Conservation (phyloP, 2,113 vertebrate species). For the Parus major region DNA sequence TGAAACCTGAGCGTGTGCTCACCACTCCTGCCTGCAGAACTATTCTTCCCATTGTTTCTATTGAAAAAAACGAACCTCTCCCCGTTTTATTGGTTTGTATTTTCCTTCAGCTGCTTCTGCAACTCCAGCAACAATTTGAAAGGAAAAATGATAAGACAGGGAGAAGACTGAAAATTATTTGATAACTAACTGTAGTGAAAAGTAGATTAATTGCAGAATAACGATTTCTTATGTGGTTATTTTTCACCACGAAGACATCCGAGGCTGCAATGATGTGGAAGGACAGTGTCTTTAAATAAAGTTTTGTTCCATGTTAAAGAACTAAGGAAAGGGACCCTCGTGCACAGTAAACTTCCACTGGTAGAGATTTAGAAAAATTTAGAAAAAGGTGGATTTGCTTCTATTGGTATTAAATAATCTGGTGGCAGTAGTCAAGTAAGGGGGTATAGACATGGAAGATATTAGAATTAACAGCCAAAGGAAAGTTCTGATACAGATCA, state of each 20-base stretch:
- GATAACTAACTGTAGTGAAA: neutral
- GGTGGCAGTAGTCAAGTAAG: neutral
- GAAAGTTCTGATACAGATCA: neutral
- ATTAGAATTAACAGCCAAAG: neutral
- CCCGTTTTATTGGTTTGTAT: rapidly evolving
- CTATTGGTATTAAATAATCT: neutral
- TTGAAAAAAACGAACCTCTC: neutral
- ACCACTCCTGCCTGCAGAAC: too few species aligned
- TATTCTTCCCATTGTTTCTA: neutral
- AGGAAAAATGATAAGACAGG: neutral
- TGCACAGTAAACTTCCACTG: neutral
- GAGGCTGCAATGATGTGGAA: neutral
- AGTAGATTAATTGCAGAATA: neutral
- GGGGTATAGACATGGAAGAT: neutral
- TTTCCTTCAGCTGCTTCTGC: neutral
- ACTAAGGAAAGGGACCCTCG: neutral
- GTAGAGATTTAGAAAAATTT: neutral
- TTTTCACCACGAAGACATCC: neutral
- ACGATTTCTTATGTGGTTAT: neutral
- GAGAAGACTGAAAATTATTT: neutral
- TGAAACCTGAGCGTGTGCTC: neutral
- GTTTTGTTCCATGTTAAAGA: neutral
- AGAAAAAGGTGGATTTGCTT: neutral
- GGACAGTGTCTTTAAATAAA: neutral
- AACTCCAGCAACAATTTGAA: neutral